A percentile compares a stretch with the other conserved stretches of the same genome.
phyloP scores from a whole-genome alignment of 2,888 invertebrate species.

The Mamestra brassicae region DNA sequence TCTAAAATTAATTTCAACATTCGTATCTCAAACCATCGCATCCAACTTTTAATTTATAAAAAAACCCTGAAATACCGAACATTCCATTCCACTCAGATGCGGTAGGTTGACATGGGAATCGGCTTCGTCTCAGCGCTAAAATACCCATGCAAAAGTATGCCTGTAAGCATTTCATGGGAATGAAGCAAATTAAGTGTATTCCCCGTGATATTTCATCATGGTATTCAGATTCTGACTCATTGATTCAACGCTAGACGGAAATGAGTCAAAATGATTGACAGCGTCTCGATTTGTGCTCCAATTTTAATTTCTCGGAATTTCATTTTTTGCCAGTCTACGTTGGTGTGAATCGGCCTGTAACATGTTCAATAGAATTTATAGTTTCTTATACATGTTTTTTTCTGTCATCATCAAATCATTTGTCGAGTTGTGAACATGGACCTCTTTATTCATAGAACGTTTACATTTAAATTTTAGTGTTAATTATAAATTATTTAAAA shows the following conservation, averaged over 20 bases:
- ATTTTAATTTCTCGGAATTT: slow-evolving; percentile 57
- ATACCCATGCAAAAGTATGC: slow-evolving; percentile 77
- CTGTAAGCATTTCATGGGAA: slow-evolving; percentile 82
- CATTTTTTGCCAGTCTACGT: slow-evolving; percentile 34
- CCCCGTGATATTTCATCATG: slow-evolving; percentile 42
- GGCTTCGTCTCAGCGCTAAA: slow-evolving; percentile 71
- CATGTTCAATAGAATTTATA: slow-evolving; percentile 15
- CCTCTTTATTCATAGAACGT: too few relatives aligned
- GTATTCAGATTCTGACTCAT: slow-evolving; percentile 60
- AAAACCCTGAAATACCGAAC: slow-evolving; percentile 67
- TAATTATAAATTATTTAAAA: too few relatives aligned
- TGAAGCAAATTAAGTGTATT: slow-evolving; percentile 80
- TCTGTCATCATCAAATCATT: slow-evolving; percentile 14
- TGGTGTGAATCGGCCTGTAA: slow-evolving; percentile 41
- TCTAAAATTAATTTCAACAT: slow-evolving; percentile 12
- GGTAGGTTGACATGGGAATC: slow-evolving; percentile 80
- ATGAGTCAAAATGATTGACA: slow-evolving; percentile 66
- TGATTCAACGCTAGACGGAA: slow-evolving; percentile 41
- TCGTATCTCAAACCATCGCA: slow-evolving; percentile 4
- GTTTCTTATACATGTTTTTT: slow-evolving; percentile 30
- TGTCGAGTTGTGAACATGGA: slow-evolving; percentile 10
- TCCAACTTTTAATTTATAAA: slow-evolving; percentile 24
- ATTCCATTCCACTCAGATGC: slow-evolving; percentile 72
- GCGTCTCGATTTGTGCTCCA: slow-evolving; percentile 49
- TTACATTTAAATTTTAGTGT: too few relatives aligned